These are phyloP conservation scores for Hartigia nigra DNA, from an alignment of 2,888 invertebrate species.

Conservation along the genomic window DNA sequence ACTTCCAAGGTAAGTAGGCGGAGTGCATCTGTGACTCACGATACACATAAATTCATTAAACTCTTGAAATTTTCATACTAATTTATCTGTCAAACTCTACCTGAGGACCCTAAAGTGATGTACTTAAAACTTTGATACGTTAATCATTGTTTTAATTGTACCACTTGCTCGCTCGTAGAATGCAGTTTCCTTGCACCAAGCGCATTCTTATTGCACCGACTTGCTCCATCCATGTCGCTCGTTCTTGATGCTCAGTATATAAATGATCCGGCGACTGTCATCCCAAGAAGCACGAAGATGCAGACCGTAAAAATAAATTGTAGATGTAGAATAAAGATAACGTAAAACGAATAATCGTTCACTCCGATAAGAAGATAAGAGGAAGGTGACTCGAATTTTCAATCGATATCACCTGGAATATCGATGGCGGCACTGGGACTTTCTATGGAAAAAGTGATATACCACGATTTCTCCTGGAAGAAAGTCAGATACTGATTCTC, in stretches of 20 bases:
- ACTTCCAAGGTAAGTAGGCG: background rate
- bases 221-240: background rate
- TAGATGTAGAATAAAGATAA: background rate
- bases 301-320: background rate
- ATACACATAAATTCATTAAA: background rate
- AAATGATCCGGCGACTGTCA: background rate
- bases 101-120: background rate
- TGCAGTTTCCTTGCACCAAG: background rate
- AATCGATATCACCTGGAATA: background rate
- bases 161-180: background rate
- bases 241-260: background rate
- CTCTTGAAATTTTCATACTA: background rate
- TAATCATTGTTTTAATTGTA: background rate
- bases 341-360: background rate
- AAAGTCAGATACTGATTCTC: conserved; percentile 1
- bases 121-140: background rate
- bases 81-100: background rate
- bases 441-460: background rate
- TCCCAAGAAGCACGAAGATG: background rate
- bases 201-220: background rate
- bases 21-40: background rate
- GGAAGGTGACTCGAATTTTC: background rate
- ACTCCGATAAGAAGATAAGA: background rate
- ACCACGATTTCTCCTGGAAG: background rate
- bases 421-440: background rate